These are phyloP conservation scores for Drosophila colorata DNA, from an alignment of 2,888 invertebrate species.

Conservation along the genomic window DNA sequence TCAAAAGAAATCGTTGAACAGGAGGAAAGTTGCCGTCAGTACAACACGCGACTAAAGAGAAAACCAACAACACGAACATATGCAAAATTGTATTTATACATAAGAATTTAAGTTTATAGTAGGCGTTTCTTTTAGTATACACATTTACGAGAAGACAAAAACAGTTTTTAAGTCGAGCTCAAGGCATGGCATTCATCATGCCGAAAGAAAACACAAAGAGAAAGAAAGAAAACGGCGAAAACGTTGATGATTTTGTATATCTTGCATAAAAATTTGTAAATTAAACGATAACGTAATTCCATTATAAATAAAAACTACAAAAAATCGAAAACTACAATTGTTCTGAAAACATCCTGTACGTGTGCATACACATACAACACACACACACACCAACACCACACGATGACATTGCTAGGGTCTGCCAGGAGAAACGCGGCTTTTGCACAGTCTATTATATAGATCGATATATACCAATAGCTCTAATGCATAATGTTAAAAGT, in stretches of 20 bases:
- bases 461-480: slow-evolving; percentile 46
- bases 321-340: slow-evolving; percentile 39
- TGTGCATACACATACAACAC: slow-evolving; percentile 3
- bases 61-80: slow-evolving; percentile 38
- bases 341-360: slow-evolving; percentile 26
- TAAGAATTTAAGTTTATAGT: slow-evolving; percentile 78
- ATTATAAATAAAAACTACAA: slow-evolving; percentile 67
- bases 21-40: slow-evolving; percentile 21
- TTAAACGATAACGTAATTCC: slow-evolving; percentile 76
- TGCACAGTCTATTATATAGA: slow-evolving; percentile 25
- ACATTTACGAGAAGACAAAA: slow-evolving; percentile 45
- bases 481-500: slow-evolving; percentile 47
- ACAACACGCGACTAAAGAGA: slow-evolving; percentile 8
- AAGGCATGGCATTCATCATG: slow-evolving; percentile 12
- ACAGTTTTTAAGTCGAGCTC: slow-evolving; percentile 34
- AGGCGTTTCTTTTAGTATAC: slow-evolving; percentile 68
- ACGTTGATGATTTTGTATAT: slow-evolving; percentile 40
- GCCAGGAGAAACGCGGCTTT: slow-evolving; percentile 20
- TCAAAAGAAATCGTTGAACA: slow-evolving; percentile 20
- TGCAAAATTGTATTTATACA: slow-evolving; percentile 69
- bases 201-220: slow-evolving; percentile 15
- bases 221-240: slow-evolving; percentile 11
- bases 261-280: slow-evolving; percentile 68
- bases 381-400: slow-evolving; percentile 5
- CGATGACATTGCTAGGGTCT: slow-evolving; percentile 25